Conservation (phyloP, 1,140 invertebrate genomes). For the Drosophila serrata region DNA sequence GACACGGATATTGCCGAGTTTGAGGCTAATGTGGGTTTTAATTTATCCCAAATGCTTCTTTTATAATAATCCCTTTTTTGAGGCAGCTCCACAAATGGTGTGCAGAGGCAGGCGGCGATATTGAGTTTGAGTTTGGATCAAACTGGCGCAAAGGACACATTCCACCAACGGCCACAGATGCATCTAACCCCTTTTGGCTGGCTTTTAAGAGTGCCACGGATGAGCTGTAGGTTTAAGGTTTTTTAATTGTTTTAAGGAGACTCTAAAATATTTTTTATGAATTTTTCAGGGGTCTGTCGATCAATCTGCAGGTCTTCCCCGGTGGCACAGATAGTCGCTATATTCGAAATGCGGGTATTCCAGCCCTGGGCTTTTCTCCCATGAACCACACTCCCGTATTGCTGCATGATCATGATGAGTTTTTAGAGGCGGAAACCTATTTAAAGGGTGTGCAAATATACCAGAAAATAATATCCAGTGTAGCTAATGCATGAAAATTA, state of each 20-base stretch:
- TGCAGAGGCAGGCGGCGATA: conserved; percentile 92
- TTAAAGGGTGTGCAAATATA: conserved; percentile 91
- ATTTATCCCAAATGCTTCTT: neutral
- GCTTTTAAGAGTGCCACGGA: conserved; percentile 89
- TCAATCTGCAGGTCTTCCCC: conserved; percentile 90
- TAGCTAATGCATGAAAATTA: conserved; percentile 7
- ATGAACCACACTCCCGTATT: conserved; percentile 90
- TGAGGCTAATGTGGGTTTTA: conserved; percentile 6
- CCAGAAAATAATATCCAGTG: conserved; percentile 86
- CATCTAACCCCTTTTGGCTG: conserved; percentile 92
- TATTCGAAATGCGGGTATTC: conserved; percentile 90
- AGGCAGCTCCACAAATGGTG: conserved; percentile 89
- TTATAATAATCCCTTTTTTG: conserved; percentile 49
- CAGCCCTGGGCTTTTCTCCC: conserved; percentile 93
- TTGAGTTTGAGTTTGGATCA: conserved; percentile 88
- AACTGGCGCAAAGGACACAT: conserved; percentile 88
- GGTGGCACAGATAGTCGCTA: conserved; percentile 93
- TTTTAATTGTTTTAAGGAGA: neutral
- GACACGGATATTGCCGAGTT: conserved; percentile 90
- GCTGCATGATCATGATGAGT: conserved; percentile 93
- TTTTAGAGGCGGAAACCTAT: conserved; percentile 89
- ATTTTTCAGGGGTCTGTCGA: conserved; percentile 85
- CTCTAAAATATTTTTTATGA: no score
- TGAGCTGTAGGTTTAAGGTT: conserved; percentile 85
- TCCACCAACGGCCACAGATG: conserved; percentile 89